Percentiles rank a stretch among this genome's conserved stretches.
Conservation (phyloP, 2,113 vertebrate species). For the Hippocampus guttulatus region DNA sequence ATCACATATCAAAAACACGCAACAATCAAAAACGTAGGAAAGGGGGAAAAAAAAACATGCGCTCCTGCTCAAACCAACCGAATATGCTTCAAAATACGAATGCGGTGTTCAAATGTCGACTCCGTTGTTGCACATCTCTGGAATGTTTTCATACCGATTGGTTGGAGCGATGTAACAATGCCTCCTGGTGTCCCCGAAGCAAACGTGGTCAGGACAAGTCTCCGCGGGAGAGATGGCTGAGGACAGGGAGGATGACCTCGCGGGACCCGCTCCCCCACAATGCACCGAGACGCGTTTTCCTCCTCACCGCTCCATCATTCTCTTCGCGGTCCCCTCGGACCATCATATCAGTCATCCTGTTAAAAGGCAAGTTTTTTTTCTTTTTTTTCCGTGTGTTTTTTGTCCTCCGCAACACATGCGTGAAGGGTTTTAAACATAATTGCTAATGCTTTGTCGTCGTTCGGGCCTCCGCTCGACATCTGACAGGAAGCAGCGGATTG, state of each 20-base stretch:
- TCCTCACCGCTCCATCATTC: slow-evolving; percentile 24
- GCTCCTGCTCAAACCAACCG: not conserved
- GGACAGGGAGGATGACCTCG: slow-evolving; percentile 15
- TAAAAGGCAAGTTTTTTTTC: slow-evolving; percentile 12
- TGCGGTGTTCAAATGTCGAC: slow-evolving; percentile 6
- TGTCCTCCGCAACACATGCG: slow-evolving; percentile 1
- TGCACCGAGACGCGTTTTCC: slow-evolving; percentile 23
- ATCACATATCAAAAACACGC: slow-evolving; percentile 5
- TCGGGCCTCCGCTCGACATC: slow-evolving; percentile 14
- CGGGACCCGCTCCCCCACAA: slow-evolving; percentile 31
- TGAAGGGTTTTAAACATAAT: slow-evolving; percentile 18
- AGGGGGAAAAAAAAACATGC: slow-evolving; percentile 12
- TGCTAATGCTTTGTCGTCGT: slow-evolving; percentile 10
- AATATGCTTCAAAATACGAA: not conserved
- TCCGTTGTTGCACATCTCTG: slow-evolving; percentile 7
- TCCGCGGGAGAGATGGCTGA: slow-evolving; percentile 39
- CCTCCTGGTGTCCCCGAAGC: slow-evolving; percentile 14
- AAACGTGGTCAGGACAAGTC: slow-evolving; percentile 19
- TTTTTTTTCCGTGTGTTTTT: not conserved
- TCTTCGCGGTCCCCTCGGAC: slow-evolving; percentile 15
- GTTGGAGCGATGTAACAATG: slow-evolving; percentile 18
- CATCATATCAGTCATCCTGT: slow-evolving; percentile 11
- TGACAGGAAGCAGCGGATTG: not conserved
- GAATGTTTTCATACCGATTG: slow-evolving; percentile 8
- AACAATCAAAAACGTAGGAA: slow-evolving; percentile 1